Conservation (phyloP, 2,797 vertebrate genomes). For the Synaphobranchus kaupii region DNA sequence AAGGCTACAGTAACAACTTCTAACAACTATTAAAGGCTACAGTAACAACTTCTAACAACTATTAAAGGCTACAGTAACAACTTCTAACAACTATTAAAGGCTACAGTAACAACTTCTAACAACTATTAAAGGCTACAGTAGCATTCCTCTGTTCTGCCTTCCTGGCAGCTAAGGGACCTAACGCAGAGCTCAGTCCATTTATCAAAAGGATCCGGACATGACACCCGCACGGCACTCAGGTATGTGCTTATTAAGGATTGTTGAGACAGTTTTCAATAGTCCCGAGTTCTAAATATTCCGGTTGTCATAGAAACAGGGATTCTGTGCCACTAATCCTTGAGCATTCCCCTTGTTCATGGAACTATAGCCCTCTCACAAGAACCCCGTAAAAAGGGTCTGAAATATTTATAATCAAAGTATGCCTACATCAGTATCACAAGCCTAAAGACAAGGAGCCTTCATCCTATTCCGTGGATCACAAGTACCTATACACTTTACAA, state of each 20-base stretch:
- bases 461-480: background rate
- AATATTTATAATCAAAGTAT: background rate
- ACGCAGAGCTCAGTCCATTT: background rate
- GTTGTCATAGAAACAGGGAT: conserved; percentile 4
- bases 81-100: too few relatives aligned
- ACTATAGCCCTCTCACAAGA: background rate
- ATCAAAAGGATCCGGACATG: background rate
- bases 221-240: background rate
- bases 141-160: background rate
- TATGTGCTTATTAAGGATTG: background rate
- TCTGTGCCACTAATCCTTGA: background rate
- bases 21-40: too few relatives aligned
- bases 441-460: background rate
- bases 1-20: too few relatives aligned
- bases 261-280: background rate
- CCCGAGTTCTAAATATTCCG: background rate
- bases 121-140: background rate
- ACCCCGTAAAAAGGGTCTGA: background rate
- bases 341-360: background rate
- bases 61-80: too few relatives aligned
- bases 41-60: too few relatives aligned
- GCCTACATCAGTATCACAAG: background rate
- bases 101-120: too few relatives aligned
- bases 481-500: background rate
- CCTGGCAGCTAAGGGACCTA: background rate